phyloP scores from a whole-genome alignment of 2,888 invertebrate species.

The Lypha dubia region DNA sequence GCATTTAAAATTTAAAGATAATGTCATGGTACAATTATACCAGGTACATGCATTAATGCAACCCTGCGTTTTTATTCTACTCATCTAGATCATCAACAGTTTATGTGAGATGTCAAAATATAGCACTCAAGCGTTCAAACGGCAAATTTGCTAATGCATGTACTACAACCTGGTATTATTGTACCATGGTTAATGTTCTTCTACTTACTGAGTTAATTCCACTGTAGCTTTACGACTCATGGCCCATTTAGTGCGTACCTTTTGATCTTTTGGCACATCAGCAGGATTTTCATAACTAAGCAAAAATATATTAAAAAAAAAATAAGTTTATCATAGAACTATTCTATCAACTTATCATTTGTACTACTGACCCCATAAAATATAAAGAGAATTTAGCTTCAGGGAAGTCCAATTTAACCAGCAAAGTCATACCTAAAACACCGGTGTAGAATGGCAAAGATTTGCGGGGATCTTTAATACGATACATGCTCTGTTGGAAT shows the following conservation, averaged over 20 bases:
- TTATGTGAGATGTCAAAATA: too few species aligned
- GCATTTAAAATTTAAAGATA: too few species aligned
- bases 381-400: constrained; percentile 95
- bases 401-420: constrained; percentile 94
- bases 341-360: neutral
- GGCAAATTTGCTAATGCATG: too few species aligned
- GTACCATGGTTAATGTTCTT: neutral
- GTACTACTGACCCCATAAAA: constrained; percentile 89
- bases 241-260: constrained; percentile 89
- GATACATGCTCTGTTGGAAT: constrained; percentile 98
- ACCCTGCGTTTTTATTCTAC: too few species aligned
- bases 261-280: constrained; percentile 89
- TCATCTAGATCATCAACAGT: too few species aligned
- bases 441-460: constrained; percentile 95
- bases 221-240: constrained; percentile 93
- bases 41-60: too few species aligned
- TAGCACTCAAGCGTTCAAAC: too few species aligned
- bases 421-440: constrained; percentile 94
- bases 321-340: neutral
- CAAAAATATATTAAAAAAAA: constrained; percentile 1
- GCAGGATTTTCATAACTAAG: constrained; percentile 88
- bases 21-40: too few species aligned
- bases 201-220: constrained; percentile 94
- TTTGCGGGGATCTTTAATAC: constrained; percentile 95
- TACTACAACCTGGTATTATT: too few species aligned